Percentiles rank a stretch among this genome's conserved stretches.
Evolutionary conservation across 2,113 vertebrate genomes (phyloP).

Genomic region (Lepus americanus): DNA sequence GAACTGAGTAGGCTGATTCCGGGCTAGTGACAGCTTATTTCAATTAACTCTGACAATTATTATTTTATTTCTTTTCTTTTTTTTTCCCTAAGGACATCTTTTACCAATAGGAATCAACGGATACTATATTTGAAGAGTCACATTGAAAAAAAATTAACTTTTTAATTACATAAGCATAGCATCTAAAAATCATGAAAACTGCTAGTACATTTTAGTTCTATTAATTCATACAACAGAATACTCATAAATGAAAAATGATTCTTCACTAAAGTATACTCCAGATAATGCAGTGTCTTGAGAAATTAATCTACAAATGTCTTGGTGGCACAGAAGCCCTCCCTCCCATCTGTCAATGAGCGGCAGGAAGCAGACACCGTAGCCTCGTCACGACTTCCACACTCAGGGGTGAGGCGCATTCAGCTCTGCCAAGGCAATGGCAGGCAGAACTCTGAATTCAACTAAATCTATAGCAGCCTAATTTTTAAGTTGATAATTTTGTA

Average conservation of each 20-base stretch:
- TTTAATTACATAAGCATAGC: not conserved
- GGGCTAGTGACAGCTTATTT: not conserved
- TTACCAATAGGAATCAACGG: not conserved
- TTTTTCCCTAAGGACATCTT: not conserved
- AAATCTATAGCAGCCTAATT: too few species aligned
- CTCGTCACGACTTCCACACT: not conserved
- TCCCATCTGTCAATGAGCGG: not conserved
- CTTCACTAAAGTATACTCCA: not conserved
- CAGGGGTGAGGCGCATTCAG: not conserved
- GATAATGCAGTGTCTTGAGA: not conserved
- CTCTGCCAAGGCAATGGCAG: too few species aligned
- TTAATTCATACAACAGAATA: conserved; percentile 12
- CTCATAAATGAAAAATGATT: conserved; percentile 9
- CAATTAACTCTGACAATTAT: not conserved
- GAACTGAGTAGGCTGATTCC: conserved; percentile 39
- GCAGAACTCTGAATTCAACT: too few species aligned
- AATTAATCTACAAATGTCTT: not conserved
- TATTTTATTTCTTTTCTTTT: not conserved
- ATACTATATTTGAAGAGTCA: conserved; percentile 18
- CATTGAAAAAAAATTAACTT: not conserved
- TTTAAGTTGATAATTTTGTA: too few species aligned
- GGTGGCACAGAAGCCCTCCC: not conserved
- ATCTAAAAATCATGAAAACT: conserved; percentile 13
- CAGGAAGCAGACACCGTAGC: not conserved
- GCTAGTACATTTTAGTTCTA: not conserved